Conservation (phyloP, 2,797 vertebrate species). For the Smutsia gigantea region DNA sequence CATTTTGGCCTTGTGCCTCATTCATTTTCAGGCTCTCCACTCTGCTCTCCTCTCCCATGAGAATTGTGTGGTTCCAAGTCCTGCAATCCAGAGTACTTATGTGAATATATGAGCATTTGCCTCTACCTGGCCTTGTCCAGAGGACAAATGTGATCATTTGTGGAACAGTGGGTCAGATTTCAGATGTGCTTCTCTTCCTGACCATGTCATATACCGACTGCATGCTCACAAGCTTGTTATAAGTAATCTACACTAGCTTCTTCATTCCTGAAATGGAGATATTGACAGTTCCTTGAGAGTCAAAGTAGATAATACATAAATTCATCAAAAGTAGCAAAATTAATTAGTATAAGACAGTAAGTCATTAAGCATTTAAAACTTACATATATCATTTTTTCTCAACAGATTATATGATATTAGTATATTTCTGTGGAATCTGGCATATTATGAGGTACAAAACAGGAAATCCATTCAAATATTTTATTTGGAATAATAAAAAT, state of each 20-base stretch:
- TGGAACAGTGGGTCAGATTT: neutral
- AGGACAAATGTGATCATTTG: neutral
- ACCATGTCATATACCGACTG: neutral
- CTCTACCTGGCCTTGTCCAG: neutral
- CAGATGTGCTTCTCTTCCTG: neutral
- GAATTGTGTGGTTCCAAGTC: neutral
- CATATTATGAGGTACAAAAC: neutral
- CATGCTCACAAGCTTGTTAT: neutral
- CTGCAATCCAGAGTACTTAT: neutral
- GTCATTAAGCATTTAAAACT: slow-evolving; percentile 8
- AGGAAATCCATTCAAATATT: neutral
- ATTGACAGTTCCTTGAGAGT: neutral
- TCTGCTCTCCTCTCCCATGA: neutral
- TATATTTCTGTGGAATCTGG: neutral
- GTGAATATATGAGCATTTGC: neutral
- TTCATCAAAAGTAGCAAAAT: neutral
- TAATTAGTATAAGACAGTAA: neutral
- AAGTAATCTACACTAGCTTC: neutral
- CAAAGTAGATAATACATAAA: neutral
- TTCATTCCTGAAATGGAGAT: neutral
- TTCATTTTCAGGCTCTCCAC: slow-evolving; percentile 53
- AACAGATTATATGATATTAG: neutral
- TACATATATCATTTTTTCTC: neutral
- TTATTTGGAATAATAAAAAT: slow-evolving; percentile 10
- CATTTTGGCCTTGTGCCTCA: slow-evolving; percentile 52